Percentiles rank a stretch among this genome's conserved stretches.
These are phyloP conservation scores for Zaprionus vittiger DNA, from an alignment of 1,140 invertebrate species.

Conservation along the genomic window DNA sequence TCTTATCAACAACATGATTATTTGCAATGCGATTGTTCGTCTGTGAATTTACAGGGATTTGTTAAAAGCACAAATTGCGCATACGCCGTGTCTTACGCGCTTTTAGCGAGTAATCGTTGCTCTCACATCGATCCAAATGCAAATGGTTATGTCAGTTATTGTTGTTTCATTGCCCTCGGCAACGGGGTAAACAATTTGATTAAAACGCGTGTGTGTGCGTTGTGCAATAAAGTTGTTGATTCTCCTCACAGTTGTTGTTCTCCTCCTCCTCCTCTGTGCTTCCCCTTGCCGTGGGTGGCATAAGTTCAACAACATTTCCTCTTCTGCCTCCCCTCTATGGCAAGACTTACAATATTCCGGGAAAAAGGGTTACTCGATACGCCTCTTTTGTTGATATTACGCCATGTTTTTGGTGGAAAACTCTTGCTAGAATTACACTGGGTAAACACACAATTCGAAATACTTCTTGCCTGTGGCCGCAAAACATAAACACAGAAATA, in stretches of 20 bases:
- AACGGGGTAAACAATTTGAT: slow-evolving; percentile 68
- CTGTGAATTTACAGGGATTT: slow-evolving; percentile 59
- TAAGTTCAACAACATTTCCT: slow-evolving; percentile 10
- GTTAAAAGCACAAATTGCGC: slow-evolving; percentile 70
- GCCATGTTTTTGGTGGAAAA: slow-evolving; percentile 1
- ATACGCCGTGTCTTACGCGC: slow-evolving; percentile 65
- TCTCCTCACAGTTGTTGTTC: background rate
- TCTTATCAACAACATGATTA: slow-evolving; percentile 65
- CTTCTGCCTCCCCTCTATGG: background rate
- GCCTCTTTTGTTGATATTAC: slow-evolving; percentile 3
- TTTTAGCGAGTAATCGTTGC: slow-evolving; percentile 60
- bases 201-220: slow-evolving; percentile 69
- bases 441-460: slow-evolving; percentile 20
- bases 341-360: slow-evolving; percentile 3
- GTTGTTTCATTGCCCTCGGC: slow-evolving; percentile 54
- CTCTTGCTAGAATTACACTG: slow-evolving; percentile 20
- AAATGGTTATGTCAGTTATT: slow-evolving; percentile 25
- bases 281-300: background rate
- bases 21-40: slow-evolving; percentile 41
- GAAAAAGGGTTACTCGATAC: slow-evolving; percentile 20
- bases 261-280: slow-evolving; percentile 5
- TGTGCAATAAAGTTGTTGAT: slow-evolving; percentile 25
- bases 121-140: background rate
- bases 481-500: slow-evolving; percentile 11
- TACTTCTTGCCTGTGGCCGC: background rate